A percentile compares a stretch with the other conserved stretches of the same genome.
These are phyloP conservation scores for Steinernema khuongi DNA, from an alignment of 1,140 invertebrate genomes.

Conservation along the genomic window DNA sequence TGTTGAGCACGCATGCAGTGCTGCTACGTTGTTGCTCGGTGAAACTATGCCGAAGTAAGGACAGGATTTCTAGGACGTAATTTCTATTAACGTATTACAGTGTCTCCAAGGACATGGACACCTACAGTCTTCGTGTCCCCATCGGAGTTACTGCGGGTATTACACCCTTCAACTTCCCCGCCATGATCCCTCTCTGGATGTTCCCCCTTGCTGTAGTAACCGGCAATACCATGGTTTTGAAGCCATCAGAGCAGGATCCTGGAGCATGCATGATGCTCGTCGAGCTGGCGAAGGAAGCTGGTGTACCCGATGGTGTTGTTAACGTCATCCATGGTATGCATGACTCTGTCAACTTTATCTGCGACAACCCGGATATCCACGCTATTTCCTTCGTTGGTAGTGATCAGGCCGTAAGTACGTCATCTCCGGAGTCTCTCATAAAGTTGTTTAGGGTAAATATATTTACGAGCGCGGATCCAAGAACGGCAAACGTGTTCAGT, in stretches of 20 bases:
- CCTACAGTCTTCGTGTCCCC: constrained; percentile 75
- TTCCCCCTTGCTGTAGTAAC: constrained; percentile 86
- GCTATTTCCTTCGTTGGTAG: constrained; percentile 98
- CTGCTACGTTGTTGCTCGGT: constrained; percentile 82
- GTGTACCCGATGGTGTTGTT: constrained; percentile 83
- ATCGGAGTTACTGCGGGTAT: constrained; percentile 75
- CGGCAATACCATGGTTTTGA: constrained; percentile 72
- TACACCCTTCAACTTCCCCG: constrained; percentile 72
- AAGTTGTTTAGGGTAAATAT: constrained; percentile 72
- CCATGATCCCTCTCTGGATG: constrained; percentile 99
- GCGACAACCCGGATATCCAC: constrained; percentile 87
- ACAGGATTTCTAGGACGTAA: constrained; percentile 76
- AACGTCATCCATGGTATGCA: constrained; percentile 94
- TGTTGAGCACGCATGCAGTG: constrained; percentile 88
- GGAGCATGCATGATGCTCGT: constrained; percentile 89
- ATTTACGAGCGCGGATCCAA: constrained; percentile 85
- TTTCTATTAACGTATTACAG: constrained; percentile 79
- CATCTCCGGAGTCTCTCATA: not conserved
- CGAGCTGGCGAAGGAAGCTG: constrained; percentile 75
- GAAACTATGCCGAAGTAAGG: constrained; percentile 74
- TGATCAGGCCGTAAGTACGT: constrained; percentile 73
- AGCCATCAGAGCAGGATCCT: constrained; percentile 93
- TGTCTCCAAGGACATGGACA: constrained; percentile 63
- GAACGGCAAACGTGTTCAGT: constrained; percentile 90
- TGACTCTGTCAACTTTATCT: constrained; percentile 90